Conservation (phyloP, 2,113 vertebrate species). For the Gasterosteus nipponicus region DNA sequence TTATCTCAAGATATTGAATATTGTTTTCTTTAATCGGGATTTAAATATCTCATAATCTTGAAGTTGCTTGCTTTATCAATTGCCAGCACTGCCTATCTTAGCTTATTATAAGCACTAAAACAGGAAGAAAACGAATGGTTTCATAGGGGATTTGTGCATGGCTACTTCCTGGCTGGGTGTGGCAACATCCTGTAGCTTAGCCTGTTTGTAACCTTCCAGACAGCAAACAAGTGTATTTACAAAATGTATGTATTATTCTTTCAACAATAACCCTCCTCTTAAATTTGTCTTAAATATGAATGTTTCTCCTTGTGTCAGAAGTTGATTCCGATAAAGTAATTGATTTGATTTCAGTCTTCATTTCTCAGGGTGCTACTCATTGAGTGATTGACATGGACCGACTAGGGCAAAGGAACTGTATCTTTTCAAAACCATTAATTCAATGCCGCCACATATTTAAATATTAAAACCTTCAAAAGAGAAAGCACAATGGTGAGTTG, state of each 20-base stretch:
- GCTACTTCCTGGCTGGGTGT: not conserved
- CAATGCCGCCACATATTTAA: not conserved
- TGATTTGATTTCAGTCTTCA: not conserved
- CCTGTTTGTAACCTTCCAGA: not conserved
- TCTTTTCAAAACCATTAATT: not conserved
- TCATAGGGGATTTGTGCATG: not conserved
- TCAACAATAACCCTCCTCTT: not conserved
- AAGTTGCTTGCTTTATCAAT: not conserved
- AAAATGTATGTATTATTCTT: not conserved
- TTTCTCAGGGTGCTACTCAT: not conserved
- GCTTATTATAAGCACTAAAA: not conserved
- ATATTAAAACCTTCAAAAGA: conserved; percentile 7
- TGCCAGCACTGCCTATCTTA: not conserved
- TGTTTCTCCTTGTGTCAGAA: not conserved
- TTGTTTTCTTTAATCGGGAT: conserved; percentile 7
- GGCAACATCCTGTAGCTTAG: not conserved
- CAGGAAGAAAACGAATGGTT: not conserved
- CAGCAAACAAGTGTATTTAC: not conserved
- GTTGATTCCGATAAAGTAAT: not conserved
- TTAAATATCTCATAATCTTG: conserved; percentile 34
- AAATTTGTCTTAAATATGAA: not conserved
- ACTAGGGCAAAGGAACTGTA: not conserved
- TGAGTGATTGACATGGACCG: not conserved
- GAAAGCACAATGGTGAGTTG: not conserved
- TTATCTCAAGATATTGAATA: conserved; percentile 34